Evolutionary conservation across 1,140 invertebrate species (phyloP).

Genomic region (Vanessa atalanta): DNA sequence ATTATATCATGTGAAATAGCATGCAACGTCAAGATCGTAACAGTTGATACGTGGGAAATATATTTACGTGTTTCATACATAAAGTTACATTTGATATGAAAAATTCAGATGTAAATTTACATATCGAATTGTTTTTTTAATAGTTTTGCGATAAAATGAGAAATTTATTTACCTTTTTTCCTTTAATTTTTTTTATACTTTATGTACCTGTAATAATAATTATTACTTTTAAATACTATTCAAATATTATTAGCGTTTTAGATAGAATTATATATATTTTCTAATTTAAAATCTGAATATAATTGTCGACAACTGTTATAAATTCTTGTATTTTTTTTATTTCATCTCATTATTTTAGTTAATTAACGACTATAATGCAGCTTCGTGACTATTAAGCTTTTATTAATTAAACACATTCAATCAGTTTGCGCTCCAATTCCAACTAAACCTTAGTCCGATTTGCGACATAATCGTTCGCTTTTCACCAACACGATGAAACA

Average conservation of each 20-base stretch:
- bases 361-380: constrained; percentile 1
- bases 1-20: constrained; percentile 20
- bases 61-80: constrained; percentile 16
- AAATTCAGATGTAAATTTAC: constrained; percentile 11
- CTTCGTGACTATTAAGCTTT: constrained; percentile 13
- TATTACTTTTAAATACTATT: too few relatives aligned
- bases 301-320: background rate
- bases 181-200: background rate
- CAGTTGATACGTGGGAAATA: constrained; percentile 24
- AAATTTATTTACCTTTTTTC: background rate
- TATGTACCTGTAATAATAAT: background rate
- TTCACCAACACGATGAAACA: constrained; percentile 25
- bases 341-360: background rate
- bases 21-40: constrained; percentile 22
- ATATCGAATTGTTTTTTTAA: background rate
- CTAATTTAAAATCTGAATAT: background rate
- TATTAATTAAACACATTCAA: constrained; percentile 21
- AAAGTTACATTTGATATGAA: constrained; percentile 12
- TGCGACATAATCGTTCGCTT: constrained; percentile 31
- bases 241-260: too few relatives aligned
- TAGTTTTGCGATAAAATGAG: background rate
- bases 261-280: too few relatives aligned
- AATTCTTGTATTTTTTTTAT: background rate
- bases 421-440: constrained; percentile 7
- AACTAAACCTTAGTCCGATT: constrained; percentile 15